Conservation (phyloP, 2,888 invertebrate species). For the Zaprionus obscuricornis region DNA sequence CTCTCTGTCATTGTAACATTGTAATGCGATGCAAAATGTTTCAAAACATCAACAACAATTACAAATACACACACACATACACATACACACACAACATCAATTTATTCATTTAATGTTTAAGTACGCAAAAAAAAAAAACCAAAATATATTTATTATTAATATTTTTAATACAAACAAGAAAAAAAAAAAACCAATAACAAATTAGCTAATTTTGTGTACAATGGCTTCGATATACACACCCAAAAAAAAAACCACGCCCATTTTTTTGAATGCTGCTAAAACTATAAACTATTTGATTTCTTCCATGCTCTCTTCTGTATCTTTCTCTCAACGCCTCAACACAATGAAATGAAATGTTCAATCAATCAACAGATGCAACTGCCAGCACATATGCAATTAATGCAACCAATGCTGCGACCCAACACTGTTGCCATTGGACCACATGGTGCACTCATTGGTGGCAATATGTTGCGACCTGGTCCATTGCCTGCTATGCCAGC, state of each 20-base stretch:
- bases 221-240: constrained; percentile 71
- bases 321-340: constrained; percentile 33
- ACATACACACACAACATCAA: constrained; percentile 32
- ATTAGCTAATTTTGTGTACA: constrained; percentile 77
- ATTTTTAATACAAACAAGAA: constrained; percentile 50
- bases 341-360: constrained; percentile 1
- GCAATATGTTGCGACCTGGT: constrained; percentile 81
- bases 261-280: constrained; percentile 33
- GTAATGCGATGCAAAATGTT: constrained; percentile 80
- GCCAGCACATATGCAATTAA: constrained; percentile 82
- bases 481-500: constrained; percentile 82
- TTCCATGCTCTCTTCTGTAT: constrained; percentile 75
- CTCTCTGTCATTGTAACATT: constrained; percentile 64
- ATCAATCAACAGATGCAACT: constrained; percentile 66
- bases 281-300: constrained; percentile 46
- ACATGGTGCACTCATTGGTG: constrained; percentile 80
- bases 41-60: constrained; percentile 41
- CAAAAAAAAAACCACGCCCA: not conserved
- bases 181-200: constrained; percentile 62
- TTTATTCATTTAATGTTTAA: constrained; percentile 64
- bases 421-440: constrained; percentile 81
- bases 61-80: constrained; percentile 23
- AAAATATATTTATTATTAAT: constrained; percentile 65
- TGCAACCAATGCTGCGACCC: constrained; percentile 83
- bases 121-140: constrained; percentile 49